These are phyloP conservation scores for Pelodytes ibericus DNA, from an alignment of 2,797 vertebrate genomes.

Conservation along the genomic window DNA sequence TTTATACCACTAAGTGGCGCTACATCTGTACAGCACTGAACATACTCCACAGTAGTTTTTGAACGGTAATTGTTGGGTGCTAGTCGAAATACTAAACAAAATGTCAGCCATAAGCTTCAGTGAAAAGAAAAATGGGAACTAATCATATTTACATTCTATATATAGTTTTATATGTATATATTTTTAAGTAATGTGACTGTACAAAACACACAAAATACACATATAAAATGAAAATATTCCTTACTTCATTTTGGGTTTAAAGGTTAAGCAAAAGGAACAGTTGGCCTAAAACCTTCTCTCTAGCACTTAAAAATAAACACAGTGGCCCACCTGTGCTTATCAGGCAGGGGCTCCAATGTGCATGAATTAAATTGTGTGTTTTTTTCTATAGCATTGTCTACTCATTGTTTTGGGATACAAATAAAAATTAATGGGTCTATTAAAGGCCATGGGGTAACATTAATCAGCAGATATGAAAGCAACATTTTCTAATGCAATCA, in stretches of 20 bases:
- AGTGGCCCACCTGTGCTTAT: too few species aligned
- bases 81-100: neutral
- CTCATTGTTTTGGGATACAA: too few species aligned
- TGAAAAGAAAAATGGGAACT: neutral
- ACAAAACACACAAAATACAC: neutral
- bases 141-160: neutral
- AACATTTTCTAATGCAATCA: neutral
- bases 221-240: neutral
- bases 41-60: neutral
- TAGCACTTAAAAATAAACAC: too few species aligned
- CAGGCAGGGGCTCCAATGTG: too few species aligned
- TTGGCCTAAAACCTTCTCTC: too few species aligned
- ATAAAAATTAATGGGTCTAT: too few species aligned
- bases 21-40: neutral
- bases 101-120: neutral
- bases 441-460: too few species aligned
- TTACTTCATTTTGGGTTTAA: neutral
- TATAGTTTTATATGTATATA: neutral
- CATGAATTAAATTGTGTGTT: neutral
- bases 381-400: too few species aligned
- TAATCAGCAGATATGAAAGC: neutral
- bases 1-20: neutral
- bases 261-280: neutral
- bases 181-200: neutral
- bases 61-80: neutral